Evolutionary conservation across 2,888 invertebrate species (phyloP).

Genomic region (Trissolcus japonicus): DNA sequence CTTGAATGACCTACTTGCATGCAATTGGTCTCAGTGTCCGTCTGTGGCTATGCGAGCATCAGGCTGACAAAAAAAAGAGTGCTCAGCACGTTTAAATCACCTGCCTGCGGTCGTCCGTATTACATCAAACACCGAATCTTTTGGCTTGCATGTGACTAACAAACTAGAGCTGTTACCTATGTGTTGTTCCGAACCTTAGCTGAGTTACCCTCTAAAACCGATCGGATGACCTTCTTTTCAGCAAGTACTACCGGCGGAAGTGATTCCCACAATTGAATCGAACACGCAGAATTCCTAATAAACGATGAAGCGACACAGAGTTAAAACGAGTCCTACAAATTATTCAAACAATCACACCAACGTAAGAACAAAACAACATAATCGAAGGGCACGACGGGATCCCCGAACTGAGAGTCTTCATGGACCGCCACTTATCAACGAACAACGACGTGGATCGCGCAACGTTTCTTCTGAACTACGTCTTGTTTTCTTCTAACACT

Average conservation of each 20-base stretch:
- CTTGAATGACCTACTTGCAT: slow-evolving; percentile 65
- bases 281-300: slow-evolving; percentile 57
- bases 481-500: slow-evolving; percentile 36
- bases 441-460: slow-evolving; percentile 54
- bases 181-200: not conserved
- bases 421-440: slow-evolving; percentile 36
- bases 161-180: not conserved
- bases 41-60: slow-evolving; percentile 53
- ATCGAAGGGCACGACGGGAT: slow-evolving; percentile 34
- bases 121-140: not conserved
- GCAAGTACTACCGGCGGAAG: slow-evolving; percentile 71
- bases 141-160: slow-evolving; percentile 1
- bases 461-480: slow-evolving; percentile 44
- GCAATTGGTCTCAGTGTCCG: slow-evolving; percentile 54
- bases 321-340: slow-evolving; percentile 38
- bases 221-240: slow-evolving; percentile 70
- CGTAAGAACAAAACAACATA: slow-evolving; percentile 25
- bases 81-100: slow-evolving; percentile 13
- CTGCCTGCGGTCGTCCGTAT: slow-evolving; percentile 10
- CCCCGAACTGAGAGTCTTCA: slow-evolving; percentile 29
- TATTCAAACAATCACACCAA: slow-evolving; percentile 48
- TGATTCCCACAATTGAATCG: slow-evolving; percentile 69
- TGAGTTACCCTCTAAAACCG: slow-evolving; percentile 51
- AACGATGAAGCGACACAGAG: slow-evolving; percentile 48
- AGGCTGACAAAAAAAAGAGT: slow-evolving; percentile 42